Percentiles rank a stretch among this genome's conserved stretches.
Conservation (phyloP, 2,888 invertebrate genomes). For the Pelosia muscerda region DNA sequence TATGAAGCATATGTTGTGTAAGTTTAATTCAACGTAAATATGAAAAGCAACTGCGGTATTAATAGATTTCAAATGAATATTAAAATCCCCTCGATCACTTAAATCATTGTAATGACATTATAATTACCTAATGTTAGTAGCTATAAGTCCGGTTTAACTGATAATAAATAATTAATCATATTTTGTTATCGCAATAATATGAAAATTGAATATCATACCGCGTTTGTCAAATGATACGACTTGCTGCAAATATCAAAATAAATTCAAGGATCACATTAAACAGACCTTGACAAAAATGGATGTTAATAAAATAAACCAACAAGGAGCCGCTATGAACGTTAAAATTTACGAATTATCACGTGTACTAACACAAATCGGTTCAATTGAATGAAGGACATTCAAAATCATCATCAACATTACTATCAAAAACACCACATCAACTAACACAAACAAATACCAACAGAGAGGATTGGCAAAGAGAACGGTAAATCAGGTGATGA, state of each 20-base stretch:
- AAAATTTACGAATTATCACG: background rate
- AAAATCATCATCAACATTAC: conserved; percentile 18
- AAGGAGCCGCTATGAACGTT: background rate
- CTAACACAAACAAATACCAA: conserved; percentile 72
- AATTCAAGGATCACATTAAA: background rate
- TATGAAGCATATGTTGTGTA: conserved; percentile 1
- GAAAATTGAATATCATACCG: background rate
- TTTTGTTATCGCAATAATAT: background rate
- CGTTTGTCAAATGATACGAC: background rate
- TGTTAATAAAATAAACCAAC: background rate
- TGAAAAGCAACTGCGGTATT: conserved; percentile 18
- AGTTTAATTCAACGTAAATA: background rate
- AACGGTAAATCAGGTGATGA: conserved; percentile 86
- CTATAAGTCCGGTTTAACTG: background rate
- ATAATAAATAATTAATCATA: background rate
- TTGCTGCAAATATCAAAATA: background rate
- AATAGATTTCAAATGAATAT: background rate
- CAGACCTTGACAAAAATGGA: background rate
- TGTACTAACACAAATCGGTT: background rate
- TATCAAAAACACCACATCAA: conserved; percentile 47
- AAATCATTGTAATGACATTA: background rate
- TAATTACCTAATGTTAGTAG: background rate
- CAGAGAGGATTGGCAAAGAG: conserved; percentile 85
- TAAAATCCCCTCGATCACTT: background rate
- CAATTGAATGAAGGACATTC: background rate